Base-by-base conservation (phyloP, 2,797 vertebrate species). In the Bovichtus variegatus region DNA sequence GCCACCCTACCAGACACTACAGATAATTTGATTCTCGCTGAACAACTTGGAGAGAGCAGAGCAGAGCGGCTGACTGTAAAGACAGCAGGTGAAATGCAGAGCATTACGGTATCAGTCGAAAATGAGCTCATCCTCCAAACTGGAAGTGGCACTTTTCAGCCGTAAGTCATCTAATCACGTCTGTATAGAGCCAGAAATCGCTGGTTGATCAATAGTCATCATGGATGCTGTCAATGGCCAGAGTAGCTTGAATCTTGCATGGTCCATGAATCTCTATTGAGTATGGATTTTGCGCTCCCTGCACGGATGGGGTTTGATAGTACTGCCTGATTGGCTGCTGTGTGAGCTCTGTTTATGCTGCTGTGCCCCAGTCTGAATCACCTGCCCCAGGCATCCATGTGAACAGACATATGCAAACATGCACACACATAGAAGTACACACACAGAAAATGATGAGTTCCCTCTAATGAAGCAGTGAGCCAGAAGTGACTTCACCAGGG, bases 141-240 rank as follows among this genome's bases (percentile, higher is more conserved):
- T 91, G 90, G 88, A 94, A 93, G 92, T 92, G 93, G 90, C 93
- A 91, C 88, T 91, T 90, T 92, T 91, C 84, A 89, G 82, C 78
- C 70, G 72, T 87, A 92, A 93, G 87, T 92, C 92, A 88, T 90
- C 90, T 85, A 90, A 92, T 91, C 93, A 89, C 71, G 76, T 86
- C 71, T 82, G 84, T 89, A 85, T 87, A 71, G 86, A 87, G 80
- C 87, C 81, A 82, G 85, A 79, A 92, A 94, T 94, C 89, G 86
- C 82, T 91, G 83, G 43, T 38, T 90, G 84, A 94, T 94, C 93
- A 92, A 93, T 93, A 93, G 84, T 92, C 92, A 93, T 95, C 91
- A 91, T 91, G 92, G 84, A 89, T 90, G 84, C 87, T 84, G 88
- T 92, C 92, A 78, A 92, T 93, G 91, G 78, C 71, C 65, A 47